phyloP scores from a whole-genome alignment of 2,888 invertebrate genomes.

The Sycophila texana region DNA sequence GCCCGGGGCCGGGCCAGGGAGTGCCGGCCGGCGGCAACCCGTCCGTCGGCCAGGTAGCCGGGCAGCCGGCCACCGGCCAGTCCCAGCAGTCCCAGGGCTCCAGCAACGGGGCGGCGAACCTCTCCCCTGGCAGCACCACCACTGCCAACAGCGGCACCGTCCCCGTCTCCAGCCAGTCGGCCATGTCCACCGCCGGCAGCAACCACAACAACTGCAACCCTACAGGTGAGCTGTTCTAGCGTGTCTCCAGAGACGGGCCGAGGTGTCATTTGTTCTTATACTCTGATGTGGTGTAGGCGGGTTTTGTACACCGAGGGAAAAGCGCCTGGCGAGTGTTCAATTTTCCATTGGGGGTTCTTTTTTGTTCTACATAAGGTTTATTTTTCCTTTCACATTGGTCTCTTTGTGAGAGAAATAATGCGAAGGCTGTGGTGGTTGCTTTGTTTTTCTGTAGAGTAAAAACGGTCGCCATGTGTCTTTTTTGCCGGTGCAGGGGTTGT shows the following conservation, averaged over 20 bases:
- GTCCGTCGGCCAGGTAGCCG: background rate
- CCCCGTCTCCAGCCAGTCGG: conserved; percentile 73
- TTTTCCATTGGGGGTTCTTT: too few species aligned
- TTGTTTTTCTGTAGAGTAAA: too few species aligned
- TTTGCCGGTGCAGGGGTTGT: too few species aligned
- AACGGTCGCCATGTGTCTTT: too few species aligned
- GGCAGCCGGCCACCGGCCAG: background rate
- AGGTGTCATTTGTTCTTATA: conserved; percentile 10
- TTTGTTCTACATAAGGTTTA: too few species aligned
- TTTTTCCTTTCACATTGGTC: background rate
- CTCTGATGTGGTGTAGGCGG: background rate
- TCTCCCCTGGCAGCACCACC: conserved; percentile 69
- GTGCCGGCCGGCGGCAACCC: conserved; percentile 14
- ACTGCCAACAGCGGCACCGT: conserved; percentile 56
- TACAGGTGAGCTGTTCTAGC: conserved; percentile 70
- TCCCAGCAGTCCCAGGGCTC: conserved; percentile 18
- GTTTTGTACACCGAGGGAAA: conserved; percentile 10
- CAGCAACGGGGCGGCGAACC: conserved; percentile 44
- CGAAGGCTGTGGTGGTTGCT: too few species aligned
- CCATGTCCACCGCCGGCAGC: conserved; percentile 74
- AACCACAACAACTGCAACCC: conserved; percentile 74
- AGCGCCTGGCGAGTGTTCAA: background rate
- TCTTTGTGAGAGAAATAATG: too few species aligned
- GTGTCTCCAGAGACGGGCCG: conserved; percentile 41
- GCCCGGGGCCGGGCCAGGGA: background rate